Evolutionary conservation across 2,113 vertebrate species (phyloP).

Genomic region (Paradisaea rubra): DNA sequence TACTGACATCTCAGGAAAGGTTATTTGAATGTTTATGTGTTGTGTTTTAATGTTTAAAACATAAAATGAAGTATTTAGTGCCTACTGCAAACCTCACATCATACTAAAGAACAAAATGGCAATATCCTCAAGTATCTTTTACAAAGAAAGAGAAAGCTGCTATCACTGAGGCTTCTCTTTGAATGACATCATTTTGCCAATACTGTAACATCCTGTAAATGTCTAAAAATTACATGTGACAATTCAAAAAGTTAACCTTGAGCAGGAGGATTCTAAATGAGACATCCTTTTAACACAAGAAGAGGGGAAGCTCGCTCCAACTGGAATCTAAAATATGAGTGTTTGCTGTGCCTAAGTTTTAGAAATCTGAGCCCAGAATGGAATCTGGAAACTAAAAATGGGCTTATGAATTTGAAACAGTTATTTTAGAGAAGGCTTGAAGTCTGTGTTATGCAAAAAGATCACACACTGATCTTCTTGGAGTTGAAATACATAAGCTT

Average conservation of each 20-base stretch:
- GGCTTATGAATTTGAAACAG: neutral
- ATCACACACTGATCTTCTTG: neutral
- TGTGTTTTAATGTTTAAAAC: neutral
- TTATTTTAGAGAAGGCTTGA: constrained; percentile 4
- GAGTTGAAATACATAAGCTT: neutral
- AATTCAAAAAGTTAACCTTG: neutral
- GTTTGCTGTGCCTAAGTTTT: neutral
- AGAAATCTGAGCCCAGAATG: constrained; percentile 1
- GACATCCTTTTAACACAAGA: neutral
- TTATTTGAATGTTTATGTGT: neutral
- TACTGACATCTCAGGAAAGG: neutral
- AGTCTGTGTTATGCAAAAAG: neutral
- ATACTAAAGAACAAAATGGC: neutral
- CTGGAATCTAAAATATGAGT: neutral
- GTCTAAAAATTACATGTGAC: neutral
- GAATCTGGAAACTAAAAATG: constrained; percentile 33
- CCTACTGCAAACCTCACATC: neutral
- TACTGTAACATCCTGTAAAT: neutral
- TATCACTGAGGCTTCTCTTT: neutral
- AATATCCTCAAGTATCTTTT: neutral
- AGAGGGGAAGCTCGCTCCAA: neutral
- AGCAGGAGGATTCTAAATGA: neutral
- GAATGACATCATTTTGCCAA: neutral
- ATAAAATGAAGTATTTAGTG: neutral
- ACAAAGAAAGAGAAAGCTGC: neutral